Evolutionary conservation across 1,140 invertebrate species (phyloP).

Genomic region (Pseudomyrmex cubaensis): DNA sequence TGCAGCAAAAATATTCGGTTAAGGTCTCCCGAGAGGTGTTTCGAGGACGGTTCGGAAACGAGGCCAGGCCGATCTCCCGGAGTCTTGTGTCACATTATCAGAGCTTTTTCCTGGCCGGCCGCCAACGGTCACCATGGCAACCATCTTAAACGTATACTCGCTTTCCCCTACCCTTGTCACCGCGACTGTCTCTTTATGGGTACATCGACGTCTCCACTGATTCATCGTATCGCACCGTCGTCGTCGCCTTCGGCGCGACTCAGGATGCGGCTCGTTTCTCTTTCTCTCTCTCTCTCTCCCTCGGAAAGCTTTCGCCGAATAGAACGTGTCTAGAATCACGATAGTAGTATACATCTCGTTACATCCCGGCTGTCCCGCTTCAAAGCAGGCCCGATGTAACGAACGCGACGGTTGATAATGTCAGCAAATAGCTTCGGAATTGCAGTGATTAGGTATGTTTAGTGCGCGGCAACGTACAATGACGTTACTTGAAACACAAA

Average conservation of each 20-base stretch:
- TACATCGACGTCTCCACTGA: constrained; percentile 68
- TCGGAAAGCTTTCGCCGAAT: background rate
- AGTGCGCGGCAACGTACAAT: background rate
- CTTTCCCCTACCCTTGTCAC: constrained; percentile 47
- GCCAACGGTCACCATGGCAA: constrained; percentile 82
- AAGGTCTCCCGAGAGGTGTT: constrained; percentile 68
- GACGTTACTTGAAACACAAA: background rate
- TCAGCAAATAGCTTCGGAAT: constrained; percentile 28
- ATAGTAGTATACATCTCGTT: constrained; percentile 50
- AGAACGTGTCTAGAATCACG: constrained; percentile 26
- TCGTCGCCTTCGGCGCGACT: constrained; percentile 48
- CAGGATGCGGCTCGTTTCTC: background rate
- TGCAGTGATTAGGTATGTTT: constrained; percentile 1
- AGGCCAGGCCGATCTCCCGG: constrained; percentile 75
- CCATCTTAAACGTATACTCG: constrained; percentile 77
- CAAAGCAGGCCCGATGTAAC: constrained; percentile 30
- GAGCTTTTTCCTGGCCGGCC: constrained; percentile 77
- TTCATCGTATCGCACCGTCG: constrained; percentile 66
- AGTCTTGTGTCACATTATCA: constrained; percentile 75
- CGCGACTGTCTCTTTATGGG: constrained; percentile 68
- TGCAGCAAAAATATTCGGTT: constrained; percentile 71
- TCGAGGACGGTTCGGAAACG: constrained; percentile 74
- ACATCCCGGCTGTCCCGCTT: constrained; percentile 12
- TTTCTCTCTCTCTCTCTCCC: background rate
- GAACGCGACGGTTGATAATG: constrained; percentile 3